These are phyloP conservation scores for Tetheella fluctuosa DNA, from an alignment of 2,888 invertebrate genomes.

Conservation along the genomic window DNA sequence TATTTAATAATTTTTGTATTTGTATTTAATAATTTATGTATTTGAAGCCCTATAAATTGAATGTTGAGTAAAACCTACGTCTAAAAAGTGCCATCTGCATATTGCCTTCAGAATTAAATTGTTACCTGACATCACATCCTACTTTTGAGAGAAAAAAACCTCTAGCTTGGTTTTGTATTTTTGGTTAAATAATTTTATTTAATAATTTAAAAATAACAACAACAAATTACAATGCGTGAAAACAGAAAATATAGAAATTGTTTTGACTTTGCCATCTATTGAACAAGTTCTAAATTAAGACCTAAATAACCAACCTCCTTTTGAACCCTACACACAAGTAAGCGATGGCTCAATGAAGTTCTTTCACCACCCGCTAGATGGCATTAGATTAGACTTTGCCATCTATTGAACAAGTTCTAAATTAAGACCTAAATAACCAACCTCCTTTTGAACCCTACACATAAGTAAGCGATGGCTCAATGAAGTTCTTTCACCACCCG, in stretches of 20 bases:
- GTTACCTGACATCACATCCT: neutral
- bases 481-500: neutral
- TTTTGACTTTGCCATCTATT: neutral
- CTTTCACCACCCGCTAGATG: neutral
- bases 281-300: neutral
- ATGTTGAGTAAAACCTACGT: neutral
- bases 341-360: neutral
- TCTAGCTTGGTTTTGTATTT: too few relatives aligned
- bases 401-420: neutral
- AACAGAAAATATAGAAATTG: neutral
- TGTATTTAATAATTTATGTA: too few relatives aligned
- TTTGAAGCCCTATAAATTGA: too few relatives aligned
- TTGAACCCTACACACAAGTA: neutral
- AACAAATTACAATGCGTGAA: too few relatives aligned
- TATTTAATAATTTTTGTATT: too few relatives aligned
- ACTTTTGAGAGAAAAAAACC: too few relatives aligned
- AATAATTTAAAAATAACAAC: too few relatives aligned
- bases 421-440: neutral
- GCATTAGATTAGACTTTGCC: neutral
- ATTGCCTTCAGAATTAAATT: neutral
- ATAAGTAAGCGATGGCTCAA: neutral
- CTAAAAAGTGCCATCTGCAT: neutral
- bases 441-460: neutral
- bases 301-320: neutral
- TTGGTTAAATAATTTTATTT: too few relatives aligned